A percentile compares a stretch with the other conserved stretches of the same genome.
Evolutionary conservation across 2,113 vertebrate species (phyloP).

Genomic region (Sapayoa aenigma): DNA sequence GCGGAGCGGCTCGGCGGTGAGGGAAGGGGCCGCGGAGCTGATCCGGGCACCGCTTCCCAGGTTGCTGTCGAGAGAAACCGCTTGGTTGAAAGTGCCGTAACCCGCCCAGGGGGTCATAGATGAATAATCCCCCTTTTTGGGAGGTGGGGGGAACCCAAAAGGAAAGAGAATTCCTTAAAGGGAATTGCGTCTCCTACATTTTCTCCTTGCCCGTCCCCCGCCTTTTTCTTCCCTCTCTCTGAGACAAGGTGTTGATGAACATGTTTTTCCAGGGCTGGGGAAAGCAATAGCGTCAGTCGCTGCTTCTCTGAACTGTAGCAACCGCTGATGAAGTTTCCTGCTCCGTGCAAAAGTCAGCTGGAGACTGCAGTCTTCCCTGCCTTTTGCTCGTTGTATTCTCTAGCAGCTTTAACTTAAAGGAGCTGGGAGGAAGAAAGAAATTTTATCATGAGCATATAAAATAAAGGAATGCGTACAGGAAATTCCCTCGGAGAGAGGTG

Average conservation of each 20-base stretch:
- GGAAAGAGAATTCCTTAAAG: background rate
- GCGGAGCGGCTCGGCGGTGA: background rate
- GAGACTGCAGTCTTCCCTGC: background rate
- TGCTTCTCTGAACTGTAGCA: background rate
- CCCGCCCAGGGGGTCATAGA: background rate
- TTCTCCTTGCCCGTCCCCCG: background rate
- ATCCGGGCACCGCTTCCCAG: background rate
- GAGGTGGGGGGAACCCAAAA: too few relatives aligned
- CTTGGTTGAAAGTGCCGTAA: background rate
- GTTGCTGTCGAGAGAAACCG: background rate
- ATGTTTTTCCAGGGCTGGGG: background rate
- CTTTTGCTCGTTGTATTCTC: background rate
- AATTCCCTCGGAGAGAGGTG: background rate
- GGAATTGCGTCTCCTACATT: background rate
- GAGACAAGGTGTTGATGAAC: slow-evolving; percentile 12
- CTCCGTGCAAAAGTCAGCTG: background rate
- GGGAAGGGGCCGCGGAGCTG: background rate
- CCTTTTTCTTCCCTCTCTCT: background rate
- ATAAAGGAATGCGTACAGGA: background rate
- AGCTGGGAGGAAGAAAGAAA: background rate
- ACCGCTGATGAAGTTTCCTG: background rate
- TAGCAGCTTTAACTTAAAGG: background rate
- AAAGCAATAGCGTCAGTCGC: background rate
- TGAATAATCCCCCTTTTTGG: too few relatives aligned
- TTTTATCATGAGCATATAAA: background rate